Base-by-base conservation (phyloP, 2,113 vertebrate genomes). In the Setophaga coronata region DNA sequence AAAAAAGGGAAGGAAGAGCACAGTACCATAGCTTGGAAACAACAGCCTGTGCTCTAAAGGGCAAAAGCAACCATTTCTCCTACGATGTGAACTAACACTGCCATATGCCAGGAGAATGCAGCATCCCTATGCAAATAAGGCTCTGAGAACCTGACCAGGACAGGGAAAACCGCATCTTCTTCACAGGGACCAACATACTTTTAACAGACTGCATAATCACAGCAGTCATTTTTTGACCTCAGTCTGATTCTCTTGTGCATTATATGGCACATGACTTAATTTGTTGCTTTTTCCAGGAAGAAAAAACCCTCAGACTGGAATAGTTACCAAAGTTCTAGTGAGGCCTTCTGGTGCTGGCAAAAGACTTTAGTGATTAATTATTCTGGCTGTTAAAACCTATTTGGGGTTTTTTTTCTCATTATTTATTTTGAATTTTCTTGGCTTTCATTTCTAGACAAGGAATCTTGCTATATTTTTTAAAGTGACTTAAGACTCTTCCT, bases 361-460 rank as follows among this genome's bases (percentile, higher is more conserved):
- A 90, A 93, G 43, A 82, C 67, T 89, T 87, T 31, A 62, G 42
- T 71, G 80, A 92, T 90, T 95, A 97, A 77, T 89, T 90, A 93
- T 83, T 90, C 56, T 62, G 21, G 25, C 67, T 93, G 92, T 70
- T 86, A 95, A 83, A 79, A 79, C 42, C 56, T 71, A 45, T 77
- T 82, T 88, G 29, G 11, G 1, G 1, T 9, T 34, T 45, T 50
- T 50, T 58, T 43, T 20, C 61, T 26, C 45, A 31, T 42, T 42
- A 62, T 62, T 85, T 84, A 42, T 69, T 69, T 86, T 15, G 8
- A 73, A 28, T 73, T 74, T 84, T 90, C 76, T 95, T 95, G 76
- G 79, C 76, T 89, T 93, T 93, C 47, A 74, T 60, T 83, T 95
- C 86, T 29, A 89, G 43, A 73, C 76, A 90, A 89, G 0, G 0